Evolutionary conservation across 2,888 invertebrate genomes (phyloP).

Genomic region (Habroteleia sp.): DNA sequence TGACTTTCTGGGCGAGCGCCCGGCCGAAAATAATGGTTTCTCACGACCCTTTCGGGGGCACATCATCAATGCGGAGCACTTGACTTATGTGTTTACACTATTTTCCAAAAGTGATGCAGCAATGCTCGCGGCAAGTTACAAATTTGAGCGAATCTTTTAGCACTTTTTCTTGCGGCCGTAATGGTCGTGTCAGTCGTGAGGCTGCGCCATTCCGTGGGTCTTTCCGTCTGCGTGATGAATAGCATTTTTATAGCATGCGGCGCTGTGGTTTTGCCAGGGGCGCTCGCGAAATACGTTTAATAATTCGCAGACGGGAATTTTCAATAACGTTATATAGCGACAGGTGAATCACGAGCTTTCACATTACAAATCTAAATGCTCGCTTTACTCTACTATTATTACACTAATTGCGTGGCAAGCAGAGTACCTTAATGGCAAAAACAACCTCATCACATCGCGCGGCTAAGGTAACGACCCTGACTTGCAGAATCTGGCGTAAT

Average conservation of each 20-base stretch:
- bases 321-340: conserved; percentile 49
- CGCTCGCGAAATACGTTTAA: conserved; percentile 38
- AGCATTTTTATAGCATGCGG: conserved; percentile 32
- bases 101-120: conserved; percentile 8
- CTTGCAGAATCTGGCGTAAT: conserved; percentile 61
- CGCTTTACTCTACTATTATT: conserved; percentile 59
- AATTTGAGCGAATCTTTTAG: conserved; percentile 28
- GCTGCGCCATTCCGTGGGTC: background rate
- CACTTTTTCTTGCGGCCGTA: conserved; percentile 10
- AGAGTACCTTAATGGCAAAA: conserved; percentile 59
- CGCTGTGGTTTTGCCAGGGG: conserved; percentile 17
- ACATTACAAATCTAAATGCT: conserved; percentile 54
- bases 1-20: background rate
- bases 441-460: conserved; percentile 59
- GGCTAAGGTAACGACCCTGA: conserved; percentile 59
- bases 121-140: conserved; percentile 17
- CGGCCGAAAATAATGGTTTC: background rate
- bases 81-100: conserved; percentile 35
- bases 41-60: conserved; percentile 2
- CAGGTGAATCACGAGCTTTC: conserved; percentile 62
- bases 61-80: background rate
- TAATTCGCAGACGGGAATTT: conserved; percentile 28
- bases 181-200: conserved; percentile 11
- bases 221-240: conserved; percentile 26
- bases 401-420: conserved; percentile 60